Base-by-base conservation (phyloP, 1,140 invertebrate genomes). In the Bombus soroeensis region DNA sequence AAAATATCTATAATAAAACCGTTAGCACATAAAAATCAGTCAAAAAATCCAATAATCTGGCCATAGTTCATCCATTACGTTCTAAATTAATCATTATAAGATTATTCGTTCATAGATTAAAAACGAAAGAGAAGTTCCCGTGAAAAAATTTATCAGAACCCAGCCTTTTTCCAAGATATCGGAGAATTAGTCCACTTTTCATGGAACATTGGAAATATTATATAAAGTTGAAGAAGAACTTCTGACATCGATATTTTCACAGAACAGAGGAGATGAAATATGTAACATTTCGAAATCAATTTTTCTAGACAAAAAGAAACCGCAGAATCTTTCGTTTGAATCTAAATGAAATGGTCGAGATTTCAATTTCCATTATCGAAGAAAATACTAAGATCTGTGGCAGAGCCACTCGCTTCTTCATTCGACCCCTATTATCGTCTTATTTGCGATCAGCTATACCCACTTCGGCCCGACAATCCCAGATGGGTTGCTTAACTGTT, bases 361-460 rank as follows among this genome's bases (percentile, higher is more conserved):
- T 53, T 80, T 81, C 57, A 43, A 81, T 85, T 39, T 32, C 39
- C 32, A 57, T 80, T 85, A 85, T 80, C n/a, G 72, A 66, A 62
- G 76, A 64, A 81, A 81, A 73, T 70, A 57, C 57, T 73, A 57
- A 81, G 57, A 64, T 34, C 76, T 6, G 47, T 53, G 39, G 6
- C n/a, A 37, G n/a, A 79, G n/a, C 66, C 39, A 79, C 76, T 72
- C 75, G n/a, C 39, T 41, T 74, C 37, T 66, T 62, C 75, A 71
- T 71, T 71, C 68, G 39, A 32, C 59, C 62, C 71, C 34, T 83
- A 72, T 82, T 70, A 87, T 64, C 81, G 73, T 62, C 47, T 72
- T 87, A 87, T 85, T 79, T 85, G 76, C 82, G 82, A 87, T 85
- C 77, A 66, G 70, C 77, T 39, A 62, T 62, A 81, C 22, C 78